Percentiles rank a stretch among this genome's conserved stretches.
phyloP scores from a whole-genome alignment of 2,113 vertebrate genomes.

The Oryzias curvinotus region DNA sequence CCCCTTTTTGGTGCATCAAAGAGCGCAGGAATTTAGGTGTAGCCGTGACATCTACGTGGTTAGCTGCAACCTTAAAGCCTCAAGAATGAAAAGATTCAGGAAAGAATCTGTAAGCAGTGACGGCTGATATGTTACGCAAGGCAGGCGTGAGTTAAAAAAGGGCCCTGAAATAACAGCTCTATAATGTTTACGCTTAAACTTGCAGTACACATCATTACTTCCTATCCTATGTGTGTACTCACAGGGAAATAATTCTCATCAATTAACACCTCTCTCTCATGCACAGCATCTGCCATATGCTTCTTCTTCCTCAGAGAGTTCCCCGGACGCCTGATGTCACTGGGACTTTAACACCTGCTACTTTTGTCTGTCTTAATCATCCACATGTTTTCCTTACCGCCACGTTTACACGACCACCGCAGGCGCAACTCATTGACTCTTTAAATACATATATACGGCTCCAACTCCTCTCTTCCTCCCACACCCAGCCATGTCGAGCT shows the following conservation, averaged over 20 bases:
- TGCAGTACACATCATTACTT: background rate
- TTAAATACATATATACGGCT: too few species aligned
- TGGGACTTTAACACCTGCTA: conserved; percentile 16
- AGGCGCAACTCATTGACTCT: too few species aligned
- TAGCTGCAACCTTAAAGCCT: too few species aligned
- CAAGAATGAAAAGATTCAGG: too few species aligned
- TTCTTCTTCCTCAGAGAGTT: conserved; percentile 14
- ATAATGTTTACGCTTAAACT: conserved; percentile 1
- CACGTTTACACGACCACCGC: too few species aligned
- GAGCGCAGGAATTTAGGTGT: too few species aligned
- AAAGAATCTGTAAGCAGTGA: too few species aligned
- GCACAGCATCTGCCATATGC: conserved; percentile 33
- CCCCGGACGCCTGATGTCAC: background rate
- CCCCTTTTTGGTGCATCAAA: too few species aligned
- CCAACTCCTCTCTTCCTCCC: background rate
- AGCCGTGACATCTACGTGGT: too few species aligned
- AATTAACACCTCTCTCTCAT: conserved; percentile 37
- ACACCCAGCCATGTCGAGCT: conserved; percentile 12
- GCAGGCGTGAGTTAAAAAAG: too few species aligned
- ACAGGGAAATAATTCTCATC: conserved; percentile 31
- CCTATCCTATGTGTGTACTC: conserved; percentile 3
- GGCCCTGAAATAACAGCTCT: too few species aligned
- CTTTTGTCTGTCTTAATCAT: conserved; percentile 20
- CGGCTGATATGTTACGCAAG: too few species aligned
- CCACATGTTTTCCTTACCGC: background rate